These are phyloP conservation scores for Habrosyne pyritoides DNA, from an alignment of 2,888 invertebrate species.

Conservation along the genomic window DNA sequence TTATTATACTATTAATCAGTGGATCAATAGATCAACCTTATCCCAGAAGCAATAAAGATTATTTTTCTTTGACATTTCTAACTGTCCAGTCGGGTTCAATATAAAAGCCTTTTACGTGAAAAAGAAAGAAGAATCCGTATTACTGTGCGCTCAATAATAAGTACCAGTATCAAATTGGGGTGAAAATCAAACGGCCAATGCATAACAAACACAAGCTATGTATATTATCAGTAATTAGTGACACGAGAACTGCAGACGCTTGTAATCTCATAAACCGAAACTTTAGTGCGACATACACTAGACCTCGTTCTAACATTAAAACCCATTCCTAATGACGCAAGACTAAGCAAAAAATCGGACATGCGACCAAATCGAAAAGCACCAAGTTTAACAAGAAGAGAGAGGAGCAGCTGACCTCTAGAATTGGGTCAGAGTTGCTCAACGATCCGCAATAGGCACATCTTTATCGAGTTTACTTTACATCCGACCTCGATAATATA, in stretches of 20 bases:
- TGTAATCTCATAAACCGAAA: neutral
- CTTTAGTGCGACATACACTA: neutral
- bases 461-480: conserved; percentile 11
- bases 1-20: too few relatives aligned
- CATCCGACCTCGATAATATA: neutral
- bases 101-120: too few relatives aligned
- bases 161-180: neutral
- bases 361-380: conserved; percentile 45
- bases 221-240: neutral
- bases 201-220: neutral
- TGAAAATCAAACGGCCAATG: neutral
- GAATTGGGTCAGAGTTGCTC: conserved; percentile 45
- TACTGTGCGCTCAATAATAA: too few relatives aligned
- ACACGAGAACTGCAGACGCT: neutral
- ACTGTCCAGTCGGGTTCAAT: too few relatives aligned
- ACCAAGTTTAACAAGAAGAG: conserved; percentile 22
- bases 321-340: neutral
- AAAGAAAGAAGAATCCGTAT: too few relatives aligned
- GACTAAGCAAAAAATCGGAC: conserved; percentile 18
- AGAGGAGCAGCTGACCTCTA: conserved; percentile 33
- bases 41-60: neutral
- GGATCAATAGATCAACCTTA: too few relatives aligned
- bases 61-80: too few relatives aligned
- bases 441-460: conserved; percentile 37
- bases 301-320: conserved; percentile 1